These are phyloP conservation scores for Urocolius indicus DNA, from an alignment of 2,113 vertebrate genomes.

Conservation along the genomic window DNA sequence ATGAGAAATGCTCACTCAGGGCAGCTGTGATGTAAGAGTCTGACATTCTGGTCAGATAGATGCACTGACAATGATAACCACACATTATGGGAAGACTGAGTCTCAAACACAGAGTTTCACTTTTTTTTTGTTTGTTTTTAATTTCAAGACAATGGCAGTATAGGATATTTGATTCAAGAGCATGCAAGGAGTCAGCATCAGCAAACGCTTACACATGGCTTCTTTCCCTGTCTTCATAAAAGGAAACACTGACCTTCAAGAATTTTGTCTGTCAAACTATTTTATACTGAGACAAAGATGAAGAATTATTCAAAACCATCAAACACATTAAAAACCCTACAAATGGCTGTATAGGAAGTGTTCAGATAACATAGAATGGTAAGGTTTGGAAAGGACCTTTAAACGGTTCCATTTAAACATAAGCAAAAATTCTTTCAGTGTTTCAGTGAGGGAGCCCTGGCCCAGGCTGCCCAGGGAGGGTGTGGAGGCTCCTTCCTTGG, in stretches of 20 bases:
- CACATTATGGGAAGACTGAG: neutral
- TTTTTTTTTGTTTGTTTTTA: neutral
- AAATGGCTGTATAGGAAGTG: neutral
- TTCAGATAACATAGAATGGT: neutral
- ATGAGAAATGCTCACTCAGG: neutral
- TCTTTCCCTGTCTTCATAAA: neutral
- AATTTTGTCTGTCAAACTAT: neutral
- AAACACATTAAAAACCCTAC: neutral
- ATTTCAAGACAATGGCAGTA: neutral
- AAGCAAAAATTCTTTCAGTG: too few relatives aligned
- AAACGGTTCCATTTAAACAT: too few relatives aligned
- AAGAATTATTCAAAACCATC: neutral
- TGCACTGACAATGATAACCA: neutral
- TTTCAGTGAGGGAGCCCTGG: too few relatives aligned
- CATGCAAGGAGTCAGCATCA: neutral
- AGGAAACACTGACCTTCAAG: neutral
- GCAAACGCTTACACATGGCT: neutral
- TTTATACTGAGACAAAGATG: neutral
- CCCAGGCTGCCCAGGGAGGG: too few relatives aligned
- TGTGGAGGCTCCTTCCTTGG: too few relatives aligned
- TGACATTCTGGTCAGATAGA: neutral
- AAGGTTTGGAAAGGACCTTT: too few relatives aligned
- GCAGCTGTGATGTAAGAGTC: neutral
- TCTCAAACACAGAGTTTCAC: neutral
- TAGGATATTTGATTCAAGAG: neutral